Evolutionary conservation across 1,140 invertebrate genomes (phyloP).

Genomic region (Ceratina japonica): DNA sequence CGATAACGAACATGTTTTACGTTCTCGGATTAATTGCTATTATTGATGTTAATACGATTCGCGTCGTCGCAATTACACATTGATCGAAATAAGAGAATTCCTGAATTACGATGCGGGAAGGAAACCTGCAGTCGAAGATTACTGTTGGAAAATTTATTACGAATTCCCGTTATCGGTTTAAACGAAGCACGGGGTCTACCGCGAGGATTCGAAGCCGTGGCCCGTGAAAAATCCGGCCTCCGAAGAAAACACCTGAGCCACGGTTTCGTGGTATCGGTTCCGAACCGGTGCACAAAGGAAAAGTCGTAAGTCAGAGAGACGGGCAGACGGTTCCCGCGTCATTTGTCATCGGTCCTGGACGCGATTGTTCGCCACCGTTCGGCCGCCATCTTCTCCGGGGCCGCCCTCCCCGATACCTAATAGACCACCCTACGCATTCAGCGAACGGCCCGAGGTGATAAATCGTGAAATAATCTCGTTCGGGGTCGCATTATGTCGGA

Average conservation of each 20-base stretch:
- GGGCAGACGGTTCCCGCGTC: slow-evolving; percentile 50
- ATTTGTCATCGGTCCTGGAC: slow-evolving; percentile 61
- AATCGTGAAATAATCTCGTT: slow-evolving; percentile 70
- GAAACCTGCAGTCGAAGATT: too few species aligned
- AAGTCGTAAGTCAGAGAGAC: slow-evolving; percentile 54
- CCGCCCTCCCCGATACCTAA: slow-evolving; percentile 60
- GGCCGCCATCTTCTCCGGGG: slow-evolving; percentile 53
- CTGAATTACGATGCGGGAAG: too few species aligned
- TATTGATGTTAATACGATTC: slow-evolving; percentile 10
- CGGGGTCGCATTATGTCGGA: slow-evolving; percentile 66
- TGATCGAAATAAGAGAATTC: background rate
- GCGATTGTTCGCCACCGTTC: slow-evolving; percentile 56
- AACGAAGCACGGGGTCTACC: background rate
- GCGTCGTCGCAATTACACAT: background rate
- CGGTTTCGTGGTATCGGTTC: slow-evolving; percentile 33
- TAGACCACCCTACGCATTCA: slow-evolving; percentile 60
- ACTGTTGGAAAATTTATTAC: background rate
- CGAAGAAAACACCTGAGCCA: slow-evolving; percentile 52
- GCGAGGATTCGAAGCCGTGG: background rate
- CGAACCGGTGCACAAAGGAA: slow-evolving; percentile 40
- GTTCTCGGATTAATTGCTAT: background rate
- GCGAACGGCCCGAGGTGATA: slow-evolving; percentile 54
- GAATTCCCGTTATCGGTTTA: background rate
- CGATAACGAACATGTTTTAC: background rate
- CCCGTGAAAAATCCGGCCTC: slow-evolving; percentile 44